Percentiles rank a stretch among this genome's conserved stretches.
phyloP scores from a whole-genome alignment of 1,140 invertebrate species.

The Eurosta solidaginis region DNA sequence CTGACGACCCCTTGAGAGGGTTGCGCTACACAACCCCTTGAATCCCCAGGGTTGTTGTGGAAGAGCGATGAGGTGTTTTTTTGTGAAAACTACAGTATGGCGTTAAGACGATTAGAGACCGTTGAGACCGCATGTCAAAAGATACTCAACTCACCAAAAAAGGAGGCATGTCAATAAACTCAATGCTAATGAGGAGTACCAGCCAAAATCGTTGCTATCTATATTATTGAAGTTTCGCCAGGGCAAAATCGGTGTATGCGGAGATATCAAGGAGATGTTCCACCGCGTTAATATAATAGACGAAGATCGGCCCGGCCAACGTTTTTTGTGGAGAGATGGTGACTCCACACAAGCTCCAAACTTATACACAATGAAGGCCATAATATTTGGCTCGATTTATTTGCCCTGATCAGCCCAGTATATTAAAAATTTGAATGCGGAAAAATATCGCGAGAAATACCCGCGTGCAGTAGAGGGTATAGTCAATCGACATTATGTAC shows the following conservation, averaged over 20 bases:
- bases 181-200: neutral
- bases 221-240: conserved; percentile 44
- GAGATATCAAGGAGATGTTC: conserved; percentile 48
- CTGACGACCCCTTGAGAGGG: no score
- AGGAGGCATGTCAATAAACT: conserved; percentile 30
- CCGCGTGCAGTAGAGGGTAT: conserved; percentile 46
- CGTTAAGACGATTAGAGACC: no score
- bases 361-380: no score
- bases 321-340: conserved; percentile 34
- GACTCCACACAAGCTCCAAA: no score
- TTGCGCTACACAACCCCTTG: no score
- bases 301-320: conserved; percentile 36
- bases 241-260: conserved; percentile 41
- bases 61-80: no score
- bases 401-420: conserved; percentile 12
- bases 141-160: no score
- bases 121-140: no score
- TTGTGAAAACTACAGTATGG: no score
- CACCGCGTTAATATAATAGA: conserved; percentile 39
- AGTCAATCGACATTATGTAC: conserved; percentile 49
- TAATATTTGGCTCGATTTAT: neutral
- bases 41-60: no score
- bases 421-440: conserved; percentile 41
- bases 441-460: conserved; percentile 31
- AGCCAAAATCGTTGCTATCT: neutral